Evolutionary conservation across 2,797 vertebrate genomes (phyloP).

Genomic region (Gymnothorax javanicus): DNA sequence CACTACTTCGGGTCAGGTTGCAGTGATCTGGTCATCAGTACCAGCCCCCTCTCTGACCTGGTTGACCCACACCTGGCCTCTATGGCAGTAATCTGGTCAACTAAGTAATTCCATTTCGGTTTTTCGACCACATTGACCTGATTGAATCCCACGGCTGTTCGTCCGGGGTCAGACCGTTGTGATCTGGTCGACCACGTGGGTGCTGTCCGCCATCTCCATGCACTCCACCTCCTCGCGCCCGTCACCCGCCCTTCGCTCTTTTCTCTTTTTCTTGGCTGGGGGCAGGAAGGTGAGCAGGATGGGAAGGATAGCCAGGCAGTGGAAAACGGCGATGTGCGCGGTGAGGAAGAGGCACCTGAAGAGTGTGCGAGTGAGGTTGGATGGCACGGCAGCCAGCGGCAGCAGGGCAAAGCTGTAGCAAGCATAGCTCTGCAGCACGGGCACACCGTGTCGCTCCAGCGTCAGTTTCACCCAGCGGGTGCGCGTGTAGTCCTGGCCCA

Average conservation of each 20-base stretch:
- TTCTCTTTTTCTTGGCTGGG: slow-evolving; percentile 88
- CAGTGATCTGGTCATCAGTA: neutral
- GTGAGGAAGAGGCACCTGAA: slow-evolving; percentile 98
- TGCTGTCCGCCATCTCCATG: slow-evolving; percentile 97
- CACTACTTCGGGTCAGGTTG: neutral
- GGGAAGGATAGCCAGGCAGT: slow-evolving; percentile 97
- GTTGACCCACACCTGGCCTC: neutral
- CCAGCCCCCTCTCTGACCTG: neutral
- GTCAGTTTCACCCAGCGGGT: slow-evolving; percentile 96
- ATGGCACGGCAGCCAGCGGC: slow-evolving; percentile 91
- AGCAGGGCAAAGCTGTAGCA: slow-evolving; percentile 92
- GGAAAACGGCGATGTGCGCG: slow-evolving; percentile 94
- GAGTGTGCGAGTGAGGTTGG: slow-evolving; percentile 95
- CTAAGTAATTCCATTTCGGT: slow-evolving; percentile 17
- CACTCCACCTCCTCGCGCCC: slow-evolving; percentile 93
- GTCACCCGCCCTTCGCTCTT: slow-evolving; percentile 80
- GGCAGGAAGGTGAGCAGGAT: slow-evolving; percentile 97
- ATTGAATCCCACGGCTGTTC: slow-evolving; percentile 40
- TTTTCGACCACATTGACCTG: slow-evolving; percentile 50
- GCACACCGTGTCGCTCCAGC: slow-evolving; percentile 93
- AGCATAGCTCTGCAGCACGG: slow-evolving; percentile 94
- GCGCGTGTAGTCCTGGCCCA: slow-evolving; percentile 92
- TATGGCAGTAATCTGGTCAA: neutral
- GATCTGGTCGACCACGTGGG: slow-evolving; percentile 96
- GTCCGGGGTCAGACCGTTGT: slow-evolving; percentile 85